Evolutionary conservation across 2,113 vertebrate genomes (phyloP), one percentile per base, ranked within the genome.

Genomic region (Empidonax alnorum): DNA sequence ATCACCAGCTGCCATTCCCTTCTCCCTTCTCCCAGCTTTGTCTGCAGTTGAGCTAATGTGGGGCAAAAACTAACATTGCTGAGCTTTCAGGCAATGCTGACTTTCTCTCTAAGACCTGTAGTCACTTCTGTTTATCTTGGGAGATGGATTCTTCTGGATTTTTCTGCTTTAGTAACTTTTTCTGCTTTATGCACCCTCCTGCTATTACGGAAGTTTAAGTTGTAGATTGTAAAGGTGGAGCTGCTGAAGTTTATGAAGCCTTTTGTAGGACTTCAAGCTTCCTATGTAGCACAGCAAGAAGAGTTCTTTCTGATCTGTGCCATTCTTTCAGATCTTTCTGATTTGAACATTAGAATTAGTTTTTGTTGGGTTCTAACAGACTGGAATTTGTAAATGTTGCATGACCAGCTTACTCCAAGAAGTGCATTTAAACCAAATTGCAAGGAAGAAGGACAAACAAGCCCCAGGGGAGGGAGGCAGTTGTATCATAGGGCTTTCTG

Each of bases 1-100:
- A 93, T 88, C 81, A 6, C 94, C 83, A 88, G 89, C 95, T 94
- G 93, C 92, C 96, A 92, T 96, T 97, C 92, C 83, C 84, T 94
- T 96, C 52, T 92, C 68, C 46, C 72, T 95, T 18, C 59, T 84
- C 73, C 79, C 52, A 75, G 93, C 94, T 96, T 81, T 94, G 53
- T 93, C 95, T 85, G 91, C 90, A 42, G 53, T 69, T 77, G 53
- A 74, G 55, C 88, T 95, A 56, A 88, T 81, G 21, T 12, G 66
- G 69, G 84, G 46, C 58, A 80, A 72, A 96, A 95, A 93, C 93
- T 96, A 96, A 96, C 92, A 33, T 33, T 92, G 56, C 94, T 95
- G 88, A 87, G 93, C 91, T 93, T 89, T 71, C 86, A 95, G 74
- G 81, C 88, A 53, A 14, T 50, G 76, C 69, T 96, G 94, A 96